Evolutionary conservation across 2,888 invertebrate species (phyloP).

Genomic region (Notodonta dromedarius): DNA sequence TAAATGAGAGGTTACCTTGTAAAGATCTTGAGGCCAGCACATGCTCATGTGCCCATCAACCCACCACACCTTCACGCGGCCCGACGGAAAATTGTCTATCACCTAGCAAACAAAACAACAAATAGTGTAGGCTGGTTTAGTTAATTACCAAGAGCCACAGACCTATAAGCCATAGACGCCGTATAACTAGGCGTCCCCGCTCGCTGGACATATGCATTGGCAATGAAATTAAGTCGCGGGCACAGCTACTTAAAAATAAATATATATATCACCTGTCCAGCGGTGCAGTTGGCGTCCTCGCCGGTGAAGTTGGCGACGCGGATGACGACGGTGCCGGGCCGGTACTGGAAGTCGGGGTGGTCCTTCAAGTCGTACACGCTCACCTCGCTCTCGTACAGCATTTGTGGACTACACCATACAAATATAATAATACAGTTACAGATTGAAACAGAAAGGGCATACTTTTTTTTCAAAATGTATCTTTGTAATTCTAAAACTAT

Average conservation of each 20-base stretch:
- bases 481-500: no score
- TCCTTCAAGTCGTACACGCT: constrained; percentile 98
- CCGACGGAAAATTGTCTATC: constrained; percentile 94
- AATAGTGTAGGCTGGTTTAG: background rate
- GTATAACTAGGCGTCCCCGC: no score
- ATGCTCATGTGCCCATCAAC: constrained; percentile 92
- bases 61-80: constrained; percentile 96
- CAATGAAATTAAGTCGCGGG: no score
- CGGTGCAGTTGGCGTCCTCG: constrained; percentile 88
- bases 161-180: no score
- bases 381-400: constrained; percentile 90
- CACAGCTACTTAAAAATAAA: no score
- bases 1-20: constrained; percentile 75
- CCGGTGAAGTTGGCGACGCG: constrained; percentile 92
- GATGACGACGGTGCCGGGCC: constrained; percentile 96
- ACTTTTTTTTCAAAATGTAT: no score
- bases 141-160: no score
- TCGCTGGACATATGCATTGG: no score
- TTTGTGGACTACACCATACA: constrained; percentile 83
- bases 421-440: no score
- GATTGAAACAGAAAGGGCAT: no score
- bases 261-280: constrained; percentile 88
- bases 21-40: constrained; percentile 97
- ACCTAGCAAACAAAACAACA: constrained; percentile 70
- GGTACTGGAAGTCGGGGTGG: constrained; percentile 96